Conservation (phyloP, 1,140 invertebrate genomes). For the Drosophila bocqueti region DNA sequence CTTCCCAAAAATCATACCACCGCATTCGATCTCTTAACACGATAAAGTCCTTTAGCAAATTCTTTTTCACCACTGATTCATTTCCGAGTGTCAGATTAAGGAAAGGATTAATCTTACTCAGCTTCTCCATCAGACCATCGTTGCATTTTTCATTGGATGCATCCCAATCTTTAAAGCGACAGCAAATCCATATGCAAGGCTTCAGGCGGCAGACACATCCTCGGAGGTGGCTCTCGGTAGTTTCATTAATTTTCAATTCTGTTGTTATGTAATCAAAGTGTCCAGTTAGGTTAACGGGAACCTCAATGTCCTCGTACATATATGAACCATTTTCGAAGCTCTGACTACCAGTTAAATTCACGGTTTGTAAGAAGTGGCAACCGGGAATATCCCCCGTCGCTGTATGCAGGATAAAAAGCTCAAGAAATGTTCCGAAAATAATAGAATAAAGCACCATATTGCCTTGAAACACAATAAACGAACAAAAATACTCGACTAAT, state of each 20-base stretch:
- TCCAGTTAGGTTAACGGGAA: background rate
- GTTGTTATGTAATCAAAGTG: background rate
- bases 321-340: background rate
- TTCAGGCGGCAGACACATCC: background rate
- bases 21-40: background rate
- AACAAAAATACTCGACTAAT: background rate
- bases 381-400: background rate
- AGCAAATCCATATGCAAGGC: background rate
- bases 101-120: background rate
- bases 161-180: background rate
- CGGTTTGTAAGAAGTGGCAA: background rate
- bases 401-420: background rate
- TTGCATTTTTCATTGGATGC: background rate
- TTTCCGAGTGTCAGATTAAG: background rate
- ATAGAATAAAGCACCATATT: background rate
- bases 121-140: background rate
- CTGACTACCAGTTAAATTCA: background rate
- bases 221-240: background rate
- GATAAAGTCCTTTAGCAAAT: background rate
- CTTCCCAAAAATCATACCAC: accelerated
- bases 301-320: no score
- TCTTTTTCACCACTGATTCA: background rate
- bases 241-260: background rate
- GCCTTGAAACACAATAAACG: background rate
- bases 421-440: background rate